Evolutionary conservation across 2,797 vertebrate genomes (phyloP), one percentile per base, ranked within the genome.

Genomic region (Paramormyrops hopkinsi): DNA sequence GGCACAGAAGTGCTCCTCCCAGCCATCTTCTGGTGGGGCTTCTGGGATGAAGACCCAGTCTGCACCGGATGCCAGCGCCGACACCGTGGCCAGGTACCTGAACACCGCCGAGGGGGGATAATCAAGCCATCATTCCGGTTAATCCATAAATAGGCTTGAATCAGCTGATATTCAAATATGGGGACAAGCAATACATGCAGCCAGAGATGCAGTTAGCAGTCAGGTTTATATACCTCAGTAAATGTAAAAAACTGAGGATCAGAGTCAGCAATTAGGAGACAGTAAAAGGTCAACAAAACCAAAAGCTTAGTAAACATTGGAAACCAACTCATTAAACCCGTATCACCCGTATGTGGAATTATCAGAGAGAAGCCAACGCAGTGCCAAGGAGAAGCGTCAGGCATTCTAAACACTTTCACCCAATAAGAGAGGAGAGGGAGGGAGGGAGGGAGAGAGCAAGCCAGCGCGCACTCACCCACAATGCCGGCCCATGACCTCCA

Each of bases 41-140:
- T 99, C 98, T 0, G 98, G 98, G 90, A 99, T 99, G 92, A 99
- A 98, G 62, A 99, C 96, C 98, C 98, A 99, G 93, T 99, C 98
- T 0, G 98, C 98, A 0, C 98, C 98, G 0, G 97, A 99, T 0
- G 98, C 98, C 95, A 99, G 90, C 0, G 98, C 98, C 0, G 98
- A 97, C 91, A 99, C 98, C 94, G 99, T 93, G 0, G 98, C 98
- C 93, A 99, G 94, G 93, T 99, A 99, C 90, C 98, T 99, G 89
- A 0, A 12, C 22, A 2, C 1, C 44, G 4, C 65, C 69, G 9
- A 33, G 83, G 14, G n/a, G 65, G 8, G 54, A 41, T 2, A 50
- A 88, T 84, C 79, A 19, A 41, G 62, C 50, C 59, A 2, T 69
- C 69, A 22, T 12, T 46, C 22, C n/a, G 19, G 76, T 48, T n/a